These are phyloP conservation scores for Cavia aperea DNA, from an alignment of 2,113 vertebrate species.

Conservation along the genomic window DNA sequence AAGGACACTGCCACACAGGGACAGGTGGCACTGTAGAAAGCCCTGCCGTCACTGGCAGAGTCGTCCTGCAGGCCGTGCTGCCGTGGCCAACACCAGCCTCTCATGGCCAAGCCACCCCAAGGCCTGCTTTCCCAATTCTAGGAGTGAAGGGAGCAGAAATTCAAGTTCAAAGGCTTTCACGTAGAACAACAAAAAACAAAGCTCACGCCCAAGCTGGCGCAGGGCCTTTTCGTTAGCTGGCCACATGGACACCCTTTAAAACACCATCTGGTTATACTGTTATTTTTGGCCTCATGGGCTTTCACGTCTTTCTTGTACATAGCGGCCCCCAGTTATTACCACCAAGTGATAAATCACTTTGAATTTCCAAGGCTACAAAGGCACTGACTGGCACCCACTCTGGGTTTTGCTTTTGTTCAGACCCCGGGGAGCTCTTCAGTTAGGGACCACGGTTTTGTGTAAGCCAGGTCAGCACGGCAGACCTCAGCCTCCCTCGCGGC, in stretches of 20 bases:
- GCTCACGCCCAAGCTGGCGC: slow-evolving; percentile 28
- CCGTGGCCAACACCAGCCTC: not conserved
- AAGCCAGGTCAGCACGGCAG: not conserved
- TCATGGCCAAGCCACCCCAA: not conserved
- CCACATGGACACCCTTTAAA: slow-evolving; percentile 44
- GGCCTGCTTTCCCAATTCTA: slow-evolving; percentile 13
- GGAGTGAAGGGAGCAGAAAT: slow-evolving; percentile 11
- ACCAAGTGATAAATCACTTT: slow-evolving; percentile 66
- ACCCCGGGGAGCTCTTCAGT: slow-evolving; percentile 50
- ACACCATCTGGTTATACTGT: slow-evolving; percentile 64
- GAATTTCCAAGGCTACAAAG: slow-evolving; percentile 63
- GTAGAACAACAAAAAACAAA: slow-evolving; percentile 6
- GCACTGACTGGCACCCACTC: slow-evolving; percentile 51
- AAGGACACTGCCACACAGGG: not conserved
- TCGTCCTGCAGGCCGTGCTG: not conserved
- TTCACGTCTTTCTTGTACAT: slow-evolving; percentile 47
- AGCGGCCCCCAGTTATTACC: slow-evolving; percentile 61
- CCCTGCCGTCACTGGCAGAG: not conserved
- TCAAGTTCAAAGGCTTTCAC: slow-evolving; percentile 16
- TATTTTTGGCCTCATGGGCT: slow-evolving; percentile 64
- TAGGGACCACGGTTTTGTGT: slow-evolving; percentile 39
- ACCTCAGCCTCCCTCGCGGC: not conserved
- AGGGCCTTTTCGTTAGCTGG: slow-evolving; percentile 27
- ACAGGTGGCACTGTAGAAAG: not conserved
- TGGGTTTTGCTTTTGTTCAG: slow-evolving; percentile 48